These are phyloP conservation scores for Thripadectes ignobilis DNA, from an alignment of 2,797 vertebrate genomes.

Conservation along the genomic window DNA sequence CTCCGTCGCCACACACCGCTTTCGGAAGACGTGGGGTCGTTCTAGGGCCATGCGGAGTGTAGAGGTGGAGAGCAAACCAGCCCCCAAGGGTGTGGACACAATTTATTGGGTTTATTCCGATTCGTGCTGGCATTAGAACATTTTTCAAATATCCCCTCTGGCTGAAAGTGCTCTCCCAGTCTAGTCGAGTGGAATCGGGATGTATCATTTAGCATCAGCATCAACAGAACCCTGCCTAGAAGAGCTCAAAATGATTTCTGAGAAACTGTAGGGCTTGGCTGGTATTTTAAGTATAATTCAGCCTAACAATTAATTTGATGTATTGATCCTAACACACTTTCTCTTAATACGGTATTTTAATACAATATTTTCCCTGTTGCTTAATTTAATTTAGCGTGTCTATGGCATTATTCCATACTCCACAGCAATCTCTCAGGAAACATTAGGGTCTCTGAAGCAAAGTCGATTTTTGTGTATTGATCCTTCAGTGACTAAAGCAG, in stretches of 20 bases:
- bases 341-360: background rate
- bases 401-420: background rate
- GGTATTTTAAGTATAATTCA: background rate
- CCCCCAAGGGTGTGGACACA: fast-evolving
- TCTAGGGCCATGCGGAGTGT: background rate
- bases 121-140: background rate
- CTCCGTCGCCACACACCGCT: background rate
- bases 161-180: background rate
- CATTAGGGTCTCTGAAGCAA: background rate
- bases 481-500: background rate
- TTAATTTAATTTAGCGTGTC: constrained; percentile 10
- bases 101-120: background rate
- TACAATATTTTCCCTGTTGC: background rate
- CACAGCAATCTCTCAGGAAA: background rate
- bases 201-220: background rate
- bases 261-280: background rate
- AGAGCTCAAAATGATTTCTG: background rate
- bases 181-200: background rate
- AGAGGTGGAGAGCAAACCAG: background rate
- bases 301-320: background rate
- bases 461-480: background rate
- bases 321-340: background rate
- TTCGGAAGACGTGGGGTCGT: background rate
- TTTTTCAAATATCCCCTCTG: background rate
- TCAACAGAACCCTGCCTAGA: background rate